A percentile compares a stretch with the other conserved stretches of the same genome.
phyloP scores from a whole-genome alignment of 2,888 invertebrate genomes.

The Patella caerulea region DNA sequence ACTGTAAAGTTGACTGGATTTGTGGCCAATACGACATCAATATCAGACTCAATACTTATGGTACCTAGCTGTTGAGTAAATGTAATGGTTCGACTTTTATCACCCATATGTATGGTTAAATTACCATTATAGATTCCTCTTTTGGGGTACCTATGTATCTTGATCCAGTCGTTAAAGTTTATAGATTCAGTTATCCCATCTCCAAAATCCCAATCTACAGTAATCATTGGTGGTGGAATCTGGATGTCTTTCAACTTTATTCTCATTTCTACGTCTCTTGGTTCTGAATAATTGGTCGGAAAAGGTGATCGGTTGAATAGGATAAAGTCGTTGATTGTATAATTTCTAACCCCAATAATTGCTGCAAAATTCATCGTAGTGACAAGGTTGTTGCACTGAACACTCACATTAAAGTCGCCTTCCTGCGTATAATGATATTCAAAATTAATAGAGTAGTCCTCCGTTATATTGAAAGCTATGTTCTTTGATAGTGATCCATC shows the following conservation, averaged over 20 bases:
- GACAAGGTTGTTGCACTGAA: conserved; percentile 4
- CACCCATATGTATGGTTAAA: conserved; percentile 1
- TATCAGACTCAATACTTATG: conserved; percentile 12
- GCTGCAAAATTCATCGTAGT: neutral
- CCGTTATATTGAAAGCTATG: neutral
- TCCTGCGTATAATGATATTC: neutral
- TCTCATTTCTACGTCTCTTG: conserved; percentile 11
- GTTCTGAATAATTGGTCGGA: conserved; percentile 7
- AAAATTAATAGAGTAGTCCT: neutral
- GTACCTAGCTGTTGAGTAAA: conserved; percentile 14
- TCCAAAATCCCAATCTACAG: conserved; percentile 16
- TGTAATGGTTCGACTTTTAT: neutral
- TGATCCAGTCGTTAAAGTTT: conserved; percentile 1
- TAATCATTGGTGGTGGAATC: conserved; percentile 1
- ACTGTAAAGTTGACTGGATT: neutral
- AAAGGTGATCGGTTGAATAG: neutral
- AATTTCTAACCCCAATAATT: conserved; percentile 6
- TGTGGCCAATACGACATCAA: neutral
- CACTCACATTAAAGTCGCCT: conserved; percentile 6
- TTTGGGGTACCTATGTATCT: neutral
- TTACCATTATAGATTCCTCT: conserved; percentile 10
- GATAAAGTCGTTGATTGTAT: conserved; percentile 14
- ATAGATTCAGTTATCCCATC: neutral
- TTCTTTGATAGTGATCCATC: neutral
- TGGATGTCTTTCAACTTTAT: neutral